Evolutionary conservation across 1,140 invertebrate species (phyloP).

Genomic region (Chymomyza costata): DNA sequence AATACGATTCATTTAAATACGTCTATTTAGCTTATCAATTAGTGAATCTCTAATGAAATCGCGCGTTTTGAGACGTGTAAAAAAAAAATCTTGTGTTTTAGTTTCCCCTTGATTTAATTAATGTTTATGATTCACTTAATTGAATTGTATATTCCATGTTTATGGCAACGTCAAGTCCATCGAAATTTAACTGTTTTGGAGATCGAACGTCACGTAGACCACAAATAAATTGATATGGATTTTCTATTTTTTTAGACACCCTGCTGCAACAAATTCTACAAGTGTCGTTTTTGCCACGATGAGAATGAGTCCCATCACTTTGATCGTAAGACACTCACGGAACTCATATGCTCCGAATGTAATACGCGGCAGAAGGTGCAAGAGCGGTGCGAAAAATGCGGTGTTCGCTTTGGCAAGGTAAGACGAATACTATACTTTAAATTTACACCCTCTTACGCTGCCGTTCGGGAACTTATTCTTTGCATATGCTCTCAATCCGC

Average conservation of each 20-base stretch:
- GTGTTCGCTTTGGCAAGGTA: conserved; percentile 84
- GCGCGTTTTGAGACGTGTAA: conserved; percentile 12
- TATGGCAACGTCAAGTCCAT: conserved; percentile 41
- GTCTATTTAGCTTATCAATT: conserved; percentile 37
- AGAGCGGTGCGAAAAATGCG: conserved; percentile 84
- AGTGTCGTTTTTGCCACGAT: conserved; percentile 92
- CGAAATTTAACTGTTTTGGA: conserved; percentile 14
- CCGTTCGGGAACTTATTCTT: conserved; percentile 19
- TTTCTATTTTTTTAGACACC: conserved; percentile 81
- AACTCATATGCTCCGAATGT: conserved; percentile 88
- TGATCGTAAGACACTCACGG: conserved; percentile 86
- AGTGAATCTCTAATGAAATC: conserved; percentile 45
- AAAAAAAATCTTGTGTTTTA: conserved; percentile 18
- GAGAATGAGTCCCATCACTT: conserved; percentile 89
- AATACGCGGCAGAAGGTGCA: conserved; percentile 87
- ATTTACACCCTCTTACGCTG: neutral
- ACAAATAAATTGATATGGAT: neutral
- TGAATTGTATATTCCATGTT: conserved; percentile 34
- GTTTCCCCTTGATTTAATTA: conserved; percentile 40
- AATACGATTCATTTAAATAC: conserved; percentile 12
- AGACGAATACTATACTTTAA: neutral
- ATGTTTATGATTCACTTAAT: conserved; percentile 29
- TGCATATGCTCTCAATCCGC: conserved; percentile 45
- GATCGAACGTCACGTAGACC: conserved; percentile 11
- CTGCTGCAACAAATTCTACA: conserved; percentile 91